phyloP scores from a whole-genome alignment of 2,797 vertebrate genomes.

The Menidia menidia region DNA sequence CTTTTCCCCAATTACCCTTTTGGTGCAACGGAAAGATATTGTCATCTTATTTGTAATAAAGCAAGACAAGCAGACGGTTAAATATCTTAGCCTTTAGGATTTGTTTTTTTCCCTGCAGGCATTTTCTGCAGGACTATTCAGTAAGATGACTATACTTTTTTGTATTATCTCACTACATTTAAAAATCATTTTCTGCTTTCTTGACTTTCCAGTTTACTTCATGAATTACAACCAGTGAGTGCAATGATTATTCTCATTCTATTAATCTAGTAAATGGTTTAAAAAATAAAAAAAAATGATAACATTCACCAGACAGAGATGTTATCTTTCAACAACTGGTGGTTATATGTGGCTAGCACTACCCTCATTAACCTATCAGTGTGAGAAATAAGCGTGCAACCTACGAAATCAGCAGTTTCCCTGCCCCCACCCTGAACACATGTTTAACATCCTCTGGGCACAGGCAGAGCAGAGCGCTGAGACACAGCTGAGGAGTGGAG shows the following conservation, averaged over 20 bases:
- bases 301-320: constrained; percentile 19
- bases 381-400: constrained; percentile 68
- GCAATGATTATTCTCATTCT: too few species aligned
- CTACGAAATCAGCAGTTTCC: constrained; percentile 73
- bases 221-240: not conserved
- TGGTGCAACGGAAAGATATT: constrained; percentile 35
- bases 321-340: constrained; percentile 17
- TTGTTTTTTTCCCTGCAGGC: constrained; percentile 6
- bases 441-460: constrained; percentile 79
- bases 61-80: not conserved
- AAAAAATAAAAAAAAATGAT: too few species aligned
- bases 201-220: not conserved
- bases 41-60: constrained; percentile 31
- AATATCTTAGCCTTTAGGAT: constrained; percentile 3
- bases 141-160: not conserved
- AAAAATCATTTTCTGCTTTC: not conserved
- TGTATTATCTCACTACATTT: not conserved
- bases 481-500: constrained; percentile 66
- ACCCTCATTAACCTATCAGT: constrained; percentile 52
- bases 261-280: too few species aligned
- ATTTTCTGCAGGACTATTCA: not conserved
- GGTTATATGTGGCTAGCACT: constrained; percentile 17
- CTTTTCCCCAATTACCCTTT: constrained; percentile 26
- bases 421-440: constrained; percentile 79
- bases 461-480: constrained; percentile 61